Evolutionary conservation across 2,888 invertebrate species (phyloP).

Genomic region (Phytoseiulus persimilis): DNA sequence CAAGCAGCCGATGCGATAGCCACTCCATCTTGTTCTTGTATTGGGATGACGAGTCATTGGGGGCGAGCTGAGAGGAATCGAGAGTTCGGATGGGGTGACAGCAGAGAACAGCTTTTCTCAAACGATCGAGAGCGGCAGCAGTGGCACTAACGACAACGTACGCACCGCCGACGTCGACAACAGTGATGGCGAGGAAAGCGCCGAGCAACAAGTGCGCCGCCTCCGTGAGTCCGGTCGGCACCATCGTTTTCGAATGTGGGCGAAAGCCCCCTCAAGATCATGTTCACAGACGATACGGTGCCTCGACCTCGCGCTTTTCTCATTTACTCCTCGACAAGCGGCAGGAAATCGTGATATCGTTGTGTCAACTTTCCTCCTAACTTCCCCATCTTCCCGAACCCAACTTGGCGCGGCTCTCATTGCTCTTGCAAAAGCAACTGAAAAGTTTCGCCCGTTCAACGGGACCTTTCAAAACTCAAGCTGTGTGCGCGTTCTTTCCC

Average conservation of each 20-base stretch:
- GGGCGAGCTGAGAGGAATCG: not conserved
- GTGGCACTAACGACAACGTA: not conserved
- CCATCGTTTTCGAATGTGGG: not conserved
- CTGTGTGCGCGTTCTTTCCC: not conserved
- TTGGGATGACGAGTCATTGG: not conserved
- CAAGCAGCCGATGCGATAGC: not conserved
- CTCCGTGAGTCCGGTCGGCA: not conserved
- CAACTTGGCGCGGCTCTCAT: not conserved
- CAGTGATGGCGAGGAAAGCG: not conserved
- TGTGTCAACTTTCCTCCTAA: too few relatives aligned
- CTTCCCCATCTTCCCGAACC: not conserved
- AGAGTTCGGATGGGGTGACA: not conserved
- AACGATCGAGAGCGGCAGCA: not conserved
- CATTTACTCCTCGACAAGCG: too few relatives aligned
- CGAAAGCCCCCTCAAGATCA: not conserved
- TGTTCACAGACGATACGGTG: too few relatives aligned
- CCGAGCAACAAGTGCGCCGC: not conserved
- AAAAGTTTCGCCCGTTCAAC: not conserved
- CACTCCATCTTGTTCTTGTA: not conserved
- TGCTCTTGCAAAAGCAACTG: not conserved
- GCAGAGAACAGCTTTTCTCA: not conserved
- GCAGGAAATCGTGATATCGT: too few relatives aligned
- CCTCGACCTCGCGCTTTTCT: too few relatives aligned
- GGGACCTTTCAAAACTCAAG: not conserved
- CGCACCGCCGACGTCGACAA: not conserved